Conservation (phyloP, 2,888 invertebrate genomes). For the Drosophila diplacantha region DNA sequence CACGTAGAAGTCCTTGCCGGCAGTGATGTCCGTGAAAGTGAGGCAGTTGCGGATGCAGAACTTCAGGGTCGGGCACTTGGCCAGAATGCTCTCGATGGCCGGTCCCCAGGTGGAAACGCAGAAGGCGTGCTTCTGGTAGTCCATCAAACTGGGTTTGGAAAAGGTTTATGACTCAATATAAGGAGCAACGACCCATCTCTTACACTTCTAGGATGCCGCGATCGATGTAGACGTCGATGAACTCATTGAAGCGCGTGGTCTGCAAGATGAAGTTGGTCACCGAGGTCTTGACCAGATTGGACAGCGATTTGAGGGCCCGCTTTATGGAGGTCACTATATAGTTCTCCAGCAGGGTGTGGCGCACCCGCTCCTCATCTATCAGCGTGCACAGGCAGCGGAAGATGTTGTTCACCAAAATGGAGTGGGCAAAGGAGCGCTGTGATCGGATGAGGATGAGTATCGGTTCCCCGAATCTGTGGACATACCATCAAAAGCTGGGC, state of each 20-base stretch:
- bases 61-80: conserved; percentile 81
- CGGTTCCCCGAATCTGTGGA: accelerated
- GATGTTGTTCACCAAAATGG: conserved; percentile 68
- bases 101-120: conserved; percentile 81
- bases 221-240: conserved; percentile 66
- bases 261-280: conserved; percentile 75
- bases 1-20: conserved; percentile 73
- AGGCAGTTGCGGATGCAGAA: conserved; percentile 82
- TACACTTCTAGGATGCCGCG: conserved; percentile 71
- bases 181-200: conserved; percentile 16
- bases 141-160: conserved; percentile 57
- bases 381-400: conserved; percentile 72
- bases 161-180: not conserved
- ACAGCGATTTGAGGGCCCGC: conserved; percentile 65
- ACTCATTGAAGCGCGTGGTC: conserved; percentile 68
- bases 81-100: conserved; percentile 81
- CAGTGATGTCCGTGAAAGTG: conserved; percentile 81
- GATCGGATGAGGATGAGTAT: not conserved
- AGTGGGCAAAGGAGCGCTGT: conserved; percentile 59
- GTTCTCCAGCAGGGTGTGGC: conserved; percentile 47
- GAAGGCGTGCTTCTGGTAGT: conserved; percentile 66
- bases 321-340: conserved; percentile 65
- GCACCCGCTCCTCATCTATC: conserved; percentile 61
- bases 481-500: conserved; percentile 65
- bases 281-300: conserved; percentile 69